A percentile compares a stretch with the other conserved stretches of the same genome.
Evolutionary conservation across 2,113 vertebrate genomes (phyloP).

Genomic region (Amia ocellicauda): DNA sequence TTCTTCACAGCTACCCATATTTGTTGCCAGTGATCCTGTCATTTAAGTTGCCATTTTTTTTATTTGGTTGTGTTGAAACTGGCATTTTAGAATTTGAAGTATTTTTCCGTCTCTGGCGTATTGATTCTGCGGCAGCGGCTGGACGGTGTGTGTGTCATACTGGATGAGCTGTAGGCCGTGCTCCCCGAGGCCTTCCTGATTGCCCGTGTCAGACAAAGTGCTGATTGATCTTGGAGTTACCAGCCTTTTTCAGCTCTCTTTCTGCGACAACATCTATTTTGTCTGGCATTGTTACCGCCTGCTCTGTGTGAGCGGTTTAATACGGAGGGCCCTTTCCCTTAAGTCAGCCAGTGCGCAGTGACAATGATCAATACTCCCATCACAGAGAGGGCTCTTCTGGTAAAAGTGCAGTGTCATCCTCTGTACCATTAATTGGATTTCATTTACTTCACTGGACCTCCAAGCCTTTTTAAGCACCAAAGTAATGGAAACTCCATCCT

Average conservation of each 20-base stretch:
- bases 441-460: neutral
- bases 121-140: too few species aligned
- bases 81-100: too few species aligned
- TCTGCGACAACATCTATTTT: neutral
- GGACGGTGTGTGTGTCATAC: too few species aligned
- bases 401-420: neutral
- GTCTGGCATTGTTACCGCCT: neutral
- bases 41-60: too few species aligned
- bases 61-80: too few species aligned
- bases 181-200: too few species aligned
- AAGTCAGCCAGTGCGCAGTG: neutral
- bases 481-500: too few species aligned
- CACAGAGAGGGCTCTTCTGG: neutral
- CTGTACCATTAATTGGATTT: neutral
- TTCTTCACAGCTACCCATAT: too few species aligned
- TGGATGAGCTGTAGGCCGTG: too few species aligned
- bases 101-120: too few species aligned
- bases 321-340: neutral
- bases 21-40: too few species aligned
- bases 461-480: neutral
- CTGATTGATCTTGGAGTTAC: neutral
- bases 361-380: slow-evolving; percentile 2
- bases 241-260: neutral
- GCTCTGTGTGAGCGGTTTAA: neutral
- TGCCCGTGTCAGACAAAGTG: too few species aligned